phyloP scores from a whole-genome alignment of 2,797 vertebrate species.

The Chlorospingus flavigularis region DNA sequence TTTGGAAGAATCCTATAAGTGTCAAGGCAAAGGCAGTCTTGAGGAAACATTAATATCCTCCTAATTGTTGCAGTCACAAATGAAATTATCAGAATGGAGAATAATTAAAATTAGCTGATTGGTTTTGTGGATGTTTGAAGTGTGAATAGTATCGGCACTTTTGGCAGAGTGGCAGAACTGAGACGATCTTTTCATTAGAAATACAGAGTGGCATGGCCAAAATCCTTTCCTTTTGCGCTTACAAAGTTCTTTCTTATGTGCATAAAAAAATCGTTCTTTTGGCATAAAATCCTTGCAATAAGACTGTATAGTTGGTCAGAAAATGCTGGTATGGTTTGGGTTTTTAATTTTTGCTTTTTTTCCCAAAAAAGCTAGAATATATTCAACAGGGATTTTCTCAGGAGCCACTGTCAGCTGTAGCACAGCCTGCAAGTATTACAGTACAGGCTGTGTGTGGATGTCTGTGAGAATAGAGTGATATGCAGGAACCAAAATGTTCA shows the following conservation, averaged over 20 bases:
- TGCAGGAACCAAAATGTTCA: not conserved
- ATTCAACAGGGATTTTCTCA: not conserved
- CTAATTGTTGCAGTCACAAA: not conserved
- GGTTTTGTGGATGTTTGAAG: not conserved
- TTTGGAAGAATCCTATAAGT: constrained; percentile 7
- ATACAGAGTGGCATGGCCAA: not conserved
- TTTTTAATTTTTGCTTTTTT: not conserved
- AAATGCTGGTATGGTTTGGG: not conserved
- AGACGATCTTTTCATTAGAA: not conserved
- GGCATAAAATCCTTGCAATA: not conserved
- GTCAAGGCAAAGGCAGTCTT: not conserved
- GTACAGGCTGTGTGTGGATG: not conserved
- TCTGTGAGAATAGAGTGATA: not conserved
- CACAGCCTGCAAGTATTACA: not conserved
- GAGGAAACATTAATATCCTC: not conserved
- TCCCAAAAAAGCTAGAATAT: fast-evolving
- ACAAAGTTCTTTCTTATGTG: not conserved
- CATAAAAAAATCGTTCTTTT: not conserved
- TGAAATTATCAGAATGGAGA: not conserved
- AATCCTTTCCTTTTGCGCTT: not conserved
- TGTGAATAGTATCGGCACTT: not conserved
- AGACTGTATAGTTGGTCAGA: not conserved
- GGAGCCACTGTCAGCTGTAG: not conserved
- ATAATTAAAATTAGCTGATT: not conserved
- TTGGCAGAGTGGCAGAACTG: not conserved